phyloP scores from a whole-genome alignment of 2,797 vertebrate species.

The Tamandua tetradactyla region DNA sequence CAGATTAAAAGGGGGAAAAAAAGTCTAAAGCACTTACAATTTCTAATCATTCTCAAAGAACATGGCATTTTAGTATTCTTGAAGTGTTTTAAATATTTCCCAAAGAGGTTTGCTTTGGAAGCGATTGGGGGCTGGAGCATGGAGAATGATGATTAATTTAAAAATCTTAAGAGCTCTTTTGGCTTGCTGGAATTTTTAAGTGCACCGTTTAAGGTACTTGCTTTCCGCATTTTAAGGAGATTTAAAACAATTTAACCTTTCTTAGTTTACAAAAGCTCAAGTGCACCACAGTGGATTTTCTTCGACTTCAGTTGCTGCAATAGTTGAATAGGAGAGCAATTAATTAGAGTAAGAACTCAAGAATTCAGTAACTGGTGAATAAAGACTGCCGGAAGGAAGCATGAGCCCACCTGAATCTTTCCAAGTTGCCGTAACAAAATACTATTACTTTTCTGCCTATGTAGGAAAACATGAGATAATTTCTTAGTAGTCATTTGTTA shows the following conservation, averaged over 20 bases:
- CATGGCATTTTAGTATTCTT: slow-evolving; percentile 71
- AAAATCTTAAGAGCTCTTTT: slow-evolving; percentile 73
- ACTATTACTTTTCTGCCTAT: slow-evolving; percentile 53
- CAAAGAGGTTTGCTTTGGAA: slow-evolving; percentile 77
- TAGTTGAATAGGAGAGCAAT: slow-evolving; percentile 58
- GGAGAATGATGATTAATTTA: slow-evolving; percentile 69
- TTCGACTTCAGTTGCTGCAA: slow-evolving; percentile 22
- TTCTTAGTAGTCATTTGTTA: slow-evolving; percentile 58
- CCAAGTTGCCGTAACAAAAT: not conserved
- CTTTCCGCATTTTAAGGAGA: slow-evolving; percentile 69
- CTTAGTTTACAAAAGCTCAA: slow-evolving; percentile 71
- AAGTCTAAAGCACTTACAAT: slow-evolving; percentile 68
- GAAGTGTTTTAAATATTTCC: slow-evolving; percentile 75
- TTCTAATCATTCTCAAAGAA: slow-evolving; percentile 75
- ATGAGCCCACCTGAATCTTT: not conserved
- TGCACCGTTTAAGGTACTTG: slow-evolving; percentile 71
- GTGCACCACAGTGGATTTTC: slow-evolving; percentile 40
- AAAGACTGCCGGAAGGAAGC: slow-evolving; percentile 7
- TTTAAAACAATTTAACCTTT: slow-evolving; percentile 75
- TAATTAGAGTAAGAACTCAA: slow-evolving; percentile 61
- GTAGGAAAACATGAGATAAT: slow-evolving; percentile 66
- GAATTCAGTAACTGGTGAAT: slow-evolving; percentile 50
- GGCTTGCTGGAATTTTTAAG: slow-evolving; percentile 73
- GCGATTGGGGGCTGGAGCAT: slow-evolving; percentile 57
- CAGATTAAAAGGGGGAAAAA: slow-evolving; percentile 43